Percentiles rank a stretch among this genome's conserved stretches.
These are phyloP conservation scores for Microplitis mediator DNA, from an alignment of 1,140 invertebrate genomes.

Conservation along the genomic window DNA sequence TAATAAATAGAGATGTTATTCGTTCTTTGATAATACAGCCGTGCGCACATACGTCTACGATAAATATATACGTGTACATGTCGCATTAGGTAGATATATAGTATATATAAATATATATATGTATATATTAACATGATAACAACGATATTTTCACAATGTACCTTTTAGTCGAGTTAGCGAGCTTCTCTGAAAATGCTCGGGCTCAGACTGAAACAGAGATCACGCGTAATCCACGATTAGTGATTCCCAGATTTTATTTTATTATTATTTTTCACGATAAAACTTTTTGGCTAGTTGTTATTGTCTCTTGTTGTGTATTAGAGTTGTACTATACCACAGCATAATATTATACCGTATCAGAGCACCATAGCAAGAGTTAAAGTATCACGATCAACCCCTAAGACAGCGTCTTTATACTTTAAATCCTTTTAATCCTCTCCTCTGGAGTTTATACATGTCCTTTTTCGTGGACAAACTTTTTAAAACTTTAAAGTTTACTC, in stretches of 20 bases:
- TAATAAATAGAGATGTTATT: constrained; percentile 40
- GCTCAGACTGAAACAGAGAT: constrained; percentile 64
- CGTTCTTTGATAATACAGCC: constrained; percentile 27
- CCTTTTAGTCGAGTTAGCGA: constrained; percentile 63
- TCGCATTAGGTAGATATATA: constrained; percentile 43
- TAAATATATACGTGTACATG: constrained; percentile 28
- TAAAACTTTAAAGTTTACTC: too few relatives aligned
- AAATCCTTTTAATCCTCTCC: too few relatives aligned
- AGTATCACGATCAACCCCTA: too few relatives aligned
- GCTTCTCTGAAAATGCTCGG: constrained; percentile 60
- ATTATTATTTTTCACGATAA: constrained; percentile 13
- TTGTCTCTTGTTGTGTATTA: neutral
- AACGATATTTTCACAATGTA: constrained; percentile 57
- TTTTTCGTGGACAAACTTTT: too few relatives aligned
- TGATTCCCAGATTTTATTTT: constrained; percentile 36
- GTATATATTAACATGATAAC: constrained; percentile 55
- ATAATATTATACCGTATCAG: too few relatives aligned
- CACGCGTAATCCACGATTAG: constrained; percentile 58
- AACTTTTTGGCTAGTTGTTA: neutral
- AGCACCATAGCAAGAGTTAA: too few relatives aligned
- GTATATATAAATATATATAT: too few relatives aligned
- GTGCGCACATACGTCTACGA: constrained; percentile 31
- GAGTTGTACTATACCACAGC: too few relatives aligned
- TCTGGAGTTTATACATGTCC: too few relatives aligned
- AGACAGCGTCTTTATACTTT: too few relatives aligned